These are phyloP conservation scores for Oxytorus armatus DNA, from an alignment of 2,888 invertebrate genomes.

Conservation along the genomic window DNA sequence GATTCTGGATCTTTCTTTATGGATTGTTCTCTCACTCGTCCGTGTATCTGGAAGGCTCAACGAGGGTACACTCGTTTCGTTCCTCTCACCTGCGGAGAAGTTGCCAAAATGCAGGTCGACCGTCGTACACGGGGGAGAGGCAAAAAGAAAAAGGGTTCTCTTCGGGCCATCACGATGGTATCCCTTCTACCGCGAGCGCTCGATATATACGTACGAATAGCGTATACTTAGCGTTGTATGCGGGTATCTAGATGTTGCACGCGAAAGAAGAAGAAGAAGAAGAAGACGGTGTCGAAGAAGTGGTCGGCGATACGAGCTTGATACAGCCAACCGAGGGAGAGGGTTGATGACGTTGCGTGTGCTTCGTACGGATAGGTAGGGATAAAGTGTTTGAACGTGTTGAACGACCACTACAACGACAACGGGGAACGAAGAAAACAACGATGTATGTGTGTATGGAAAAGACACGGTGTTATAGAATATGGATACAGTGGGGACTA, in stretches of 20 bases:
- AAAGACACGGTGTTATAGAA: slow-evolving; percentile 20
- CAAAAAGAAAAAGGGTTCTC: slow-evolving; percentile 58
- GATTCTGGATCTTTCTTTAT: slow-evolving; percentile 4
- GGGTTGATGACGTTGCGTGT: slow-evolving; percentile 62
- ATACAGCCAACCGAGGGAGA: slow-evolving; percentile 41
- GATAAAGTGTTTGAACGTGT: slow-evolving; percentile 53
- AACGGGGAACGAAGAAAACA: slow-evolving; percentile 34
- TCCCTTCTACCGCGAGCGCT: slow-evolving; percentile 21
- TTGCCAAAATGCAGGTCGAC: slow-evolving; percentile 72
- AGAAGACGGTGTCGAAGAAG: slow-evolving; percentile 48
- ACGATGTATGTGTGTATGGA: slow-evolving; percentile 15
- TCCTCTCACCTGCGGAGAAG: slow-evolving; percentile 32
- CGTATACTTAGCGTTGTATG: neutral
- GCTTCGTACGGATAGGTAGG: slow-evolving; percentile 54
- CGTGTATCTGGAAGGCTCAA: neutral
- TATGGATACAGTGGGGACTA: slow-evolving; percentile 54
- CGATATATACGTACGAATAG: neutral
- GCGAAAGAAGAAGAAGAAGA: slow-evolving; percentile 58
- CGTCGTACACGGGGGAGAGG: slow-evolving; percentile 40
- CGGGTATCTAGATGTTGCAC: slow-evolving; percentile 9
- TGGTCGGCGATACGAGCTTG: slow-evolving; percentile 49
- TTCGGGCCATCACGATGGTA: slow-evolving; percentile 3
- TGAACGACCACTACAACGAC: slow-evolving; percentile 41
- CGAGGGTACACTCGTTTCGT: slow-evolving; percentile 13
- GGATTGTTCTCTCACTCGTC: neutral